phyloP scores from a whole-genome alignment of 2,113 vertebrate genomes.

The Gasterosteus aculeatus region DNA sequence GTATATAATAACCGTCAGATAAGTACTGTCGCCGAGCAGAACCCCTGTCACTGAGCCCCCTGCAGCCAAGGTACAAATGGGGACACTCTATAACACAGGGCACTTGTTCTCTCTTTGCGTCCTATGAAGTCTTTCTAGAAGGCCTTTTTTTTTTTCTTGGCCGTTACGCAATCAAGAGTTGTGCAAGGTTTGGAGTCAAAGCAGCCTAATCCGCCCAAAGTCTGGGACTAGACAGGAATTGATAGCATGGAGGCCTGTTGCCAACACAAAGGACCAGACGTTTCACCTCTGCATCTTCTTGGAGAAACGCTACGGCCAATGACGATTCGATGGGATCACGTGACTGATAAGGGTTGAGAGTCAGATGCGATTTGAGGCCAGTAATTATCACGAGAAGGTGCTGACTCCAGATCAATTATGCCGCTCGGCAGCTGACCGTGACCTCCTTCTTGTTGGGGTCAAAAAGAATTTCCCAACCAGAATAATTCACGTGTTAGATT shows the following conservation, averaged over 20 bases:
- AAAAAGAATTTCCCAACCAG: not conserved
- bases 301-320: conserved; percentile 8
- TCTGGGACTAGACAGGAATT: conserved; percentile 44
- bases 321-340: conserved; percentile 4
- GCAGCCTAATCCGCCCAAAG: conserved; percentile 68
- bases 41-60: conserved; percentile 23
- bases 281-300: conserved; percentile 52
- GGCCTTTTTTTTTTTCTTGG: conserved; percentile 49
- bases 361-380: not conserved
- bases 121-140: conserved; percentile 28
- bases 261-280: conserved; percentile 65
- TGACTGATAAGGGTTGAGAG: not conserved
- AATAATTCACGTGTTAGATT: not conserved
- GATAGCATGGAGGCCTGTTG: conserved; percentile 58
- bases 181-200: conserved; percentile 69
- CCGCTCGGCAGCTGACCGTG: not conserved
- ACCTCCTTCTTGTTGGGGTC: not conserved
- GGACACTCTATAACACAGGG: conserved; percentile 57
- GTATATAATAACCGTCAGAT: not conserved
- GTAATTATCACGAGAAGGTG: not conserved
- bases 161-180: conserved; percentile 54
- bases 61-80: conserved; percentile 34
- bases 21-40: conserved; percentile 21
- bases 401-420: not conserved
- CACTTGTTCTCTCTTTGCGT: conserved; percentile 53